Evolutionary conservation across 2,113 vertebrate genomes (phyloP), one percentile per base, ranked within the genome.

Genomic region (Perca flavescens): DNA sequence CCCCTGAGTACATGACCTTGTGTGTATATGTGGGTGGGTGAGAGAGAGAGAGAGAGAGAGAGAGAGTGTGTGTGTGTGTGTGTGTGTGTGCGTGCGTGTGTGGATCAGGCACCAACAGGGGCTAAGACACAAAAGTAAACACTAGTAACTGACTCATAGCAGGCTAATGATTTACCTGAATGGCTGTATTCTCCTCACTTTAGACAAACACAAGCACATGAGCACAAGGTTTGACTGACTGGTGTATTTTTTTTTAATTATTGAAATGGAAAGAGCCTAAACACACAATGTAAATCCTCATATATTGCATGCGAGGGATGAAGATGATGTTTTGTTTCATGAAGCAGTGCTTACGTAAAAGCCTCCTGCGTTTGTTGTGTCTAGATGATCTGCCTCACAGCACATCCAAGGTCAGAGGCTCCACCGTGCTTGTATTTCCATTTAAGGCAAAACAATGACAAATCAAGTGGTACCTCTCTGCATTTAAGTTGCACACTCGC

Each of bases 151-250:
- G 80, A 94, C 89, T 94, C 92, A 92, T 57, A 80, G 83, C 66
- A 15, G 61, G 90, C 82, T 93, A 94, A 95, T 95, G 81, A 95
- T 95, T 94, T 83, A 94, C 93, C 78, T 77, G 60, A 86, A 88
- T 79, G 88, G 79, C 85, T 85, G 72, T 71, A 60, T 86, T 67
- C 76, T 79, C 60, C 71, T 78, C 72, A 60, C 66, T 28, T 62
- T 34, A 66, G 67, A 40, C 43, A 67, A 75, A 78, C 79, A 65
- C 31, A 14, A 17, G 50, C 77, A 70, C 81, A 71, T 50, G 68
- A 50, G 71, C 61, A 73, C 76, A 62, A 3, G 19, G 28, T 52
- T 22, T 28, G 5, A 57, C 6, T 40, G 17, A 15, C 14, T 19
- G 28, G 5, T 66, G 58, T 70, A 7, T 80, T 80, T 71, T 77